Conservation (phyloP, 2,797 vertebrate genomes). For the Kryptopterus vitreolus region DNA sequence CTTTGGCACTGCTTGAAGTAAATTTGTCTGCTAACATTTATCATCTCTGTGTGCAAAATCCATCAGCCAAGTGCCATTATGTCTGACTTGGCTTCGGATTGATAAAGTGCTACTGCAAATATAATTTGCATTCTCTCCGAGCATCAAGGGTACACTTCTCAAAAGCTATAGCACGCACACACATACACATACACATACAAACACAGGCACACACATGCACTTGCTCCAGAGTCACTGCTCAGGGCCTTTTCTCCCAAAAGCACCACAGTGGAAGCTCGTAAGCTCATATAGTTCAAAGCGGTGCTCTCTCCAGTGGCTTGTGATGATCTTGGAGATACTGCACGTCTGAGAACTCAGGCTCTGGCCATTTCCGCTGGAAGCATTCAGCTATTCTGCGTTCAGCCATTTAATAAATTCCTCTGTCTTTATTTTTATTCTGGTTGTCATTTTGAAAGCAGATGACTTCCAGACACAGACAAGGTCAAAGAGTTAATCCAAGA, state of each 20-base stretch:
- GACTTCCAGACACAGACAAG: slow-evolving; percentile 29
- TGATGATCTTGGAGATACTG: slow-evolving; percentile 35
- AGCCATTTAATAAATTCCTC: slow-evolving; percentile 25
- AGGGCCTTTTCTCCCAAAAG: slow-evolving; percentile 29
- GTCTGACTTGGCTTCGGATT: slow-evolving; percentile 7
- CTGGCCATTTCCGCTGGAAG: slow-evolving; percentile 34
- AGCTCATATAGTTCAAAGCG: slow-evolving; percentile 22
- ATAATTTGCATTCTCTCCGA: slow-evolving; percentile 25
- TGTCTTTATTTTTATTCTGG: slow-evolving; percentile 12
- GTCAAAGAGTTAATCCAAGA: slow-evolving; percentile 5
- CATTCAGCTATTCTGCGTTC: not conserved
- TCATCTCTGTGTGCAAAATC: slow-evolving; percentile 32
- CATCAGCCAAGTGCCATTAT: slow-evolving; percentile 17
- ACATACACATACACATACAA: not conserved
- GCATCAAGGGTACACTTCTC: slow-evolving; percentile 25
- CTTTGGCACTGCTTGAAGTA: slow-evolving; percentile 7
- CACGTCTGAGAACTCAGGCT: slow-evolving; percentile 24
- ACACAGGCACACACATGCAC: slow-evolving; percentile 28
- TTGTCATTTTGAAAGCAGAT: slow-evolving; percentile 12
- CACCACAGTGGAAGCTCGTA: slow-evolving; percentile 17
- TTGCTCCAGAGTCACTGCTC: slow-evolving; percentile 24
- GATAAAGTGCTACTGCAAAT: slow-evolving; percentile 26
- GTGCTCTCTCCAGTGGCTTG: slow-evolving; percentile 27
- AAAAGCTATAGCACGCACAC: slow-evolving; percentile 12
- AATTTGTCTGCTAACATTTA: slow-evolving; percentile 1